Percentiles rank a stretch among this genome's conserved stretches.
These are phyloP conservation scores for Zaprionus lachaisei DNA, from an alignment of 1,140 invertebrate genomes.

Conservation along the genomic window DNA sequence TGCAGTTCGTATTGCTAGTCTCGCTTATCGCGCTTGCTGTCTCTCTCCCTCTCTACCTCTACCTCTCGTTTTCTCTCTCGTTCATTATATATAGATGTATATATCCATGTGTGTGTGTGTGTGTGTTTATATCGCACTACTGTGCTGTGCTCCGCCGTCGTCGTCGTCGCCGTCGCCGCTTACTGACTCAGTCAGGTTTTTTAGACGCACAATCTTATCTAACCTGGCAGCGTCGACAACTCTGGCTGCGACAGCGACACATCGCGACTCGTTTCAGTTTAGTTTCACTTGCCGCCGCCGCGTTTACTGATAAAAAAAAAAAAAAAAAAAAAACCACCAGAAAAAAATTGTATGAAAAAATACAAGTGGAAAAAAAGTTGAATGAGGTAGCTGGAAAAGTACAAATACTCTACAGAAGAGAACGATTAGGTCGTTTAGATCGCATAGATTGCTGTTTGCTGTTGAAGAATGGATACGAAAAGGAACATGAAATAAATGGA, in stretches of 20 bases:
- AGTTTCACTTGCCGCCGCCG: constrained; percentile 73
- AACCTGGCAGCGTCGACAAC: constrained; percentile 67
- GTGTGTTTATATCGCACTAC: constrained; percentile 42
- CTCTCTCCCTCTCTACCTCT: neutral
- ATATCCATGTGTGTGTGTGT: constrained; percentile 15
- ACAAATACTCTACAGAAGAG: constrained; percentile 11
- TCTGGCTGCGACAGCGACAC: constrained; percentile 51
- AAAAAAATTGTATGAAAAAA: constrained; percentile 25
- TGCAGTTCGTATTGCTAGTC: constrained; percentile 44
- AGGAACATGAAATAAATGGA: too few species aligned
- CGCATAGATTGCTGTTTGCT: too few species aligned
- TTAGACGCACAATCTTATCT: constrained; percentile 81
- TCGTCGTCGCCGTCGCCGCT: constrained; percentile 14
- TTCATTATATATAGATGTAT: constrained; percentile 10
- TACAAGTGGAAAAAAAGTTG: constrained; percentile 5
- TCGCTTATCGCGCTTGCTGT: constrained; percentile 18
- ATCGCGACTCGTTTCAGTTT: constrained; percentile 55
- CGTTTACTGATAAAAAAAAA: constrained; percentile 62
- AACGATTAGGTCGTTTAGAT: too few species aligned
- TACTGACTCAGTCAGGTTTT: constrained; percentile 63
- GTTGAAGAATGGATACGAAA: too few species aligned
- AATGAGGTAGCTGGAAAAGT: constrained; percentile 1
- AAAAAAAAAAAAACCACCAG: neutral
- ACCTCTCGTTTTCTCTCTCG: neutral
- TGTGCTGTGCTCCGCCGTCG: constrained; percentile 28